Evolutionary conservation across 2,113 vertebrate genomes (phyloP), one percentile per base, ranked within the genome.

Genomic region (Onychostoma macrolepis): DNA sequence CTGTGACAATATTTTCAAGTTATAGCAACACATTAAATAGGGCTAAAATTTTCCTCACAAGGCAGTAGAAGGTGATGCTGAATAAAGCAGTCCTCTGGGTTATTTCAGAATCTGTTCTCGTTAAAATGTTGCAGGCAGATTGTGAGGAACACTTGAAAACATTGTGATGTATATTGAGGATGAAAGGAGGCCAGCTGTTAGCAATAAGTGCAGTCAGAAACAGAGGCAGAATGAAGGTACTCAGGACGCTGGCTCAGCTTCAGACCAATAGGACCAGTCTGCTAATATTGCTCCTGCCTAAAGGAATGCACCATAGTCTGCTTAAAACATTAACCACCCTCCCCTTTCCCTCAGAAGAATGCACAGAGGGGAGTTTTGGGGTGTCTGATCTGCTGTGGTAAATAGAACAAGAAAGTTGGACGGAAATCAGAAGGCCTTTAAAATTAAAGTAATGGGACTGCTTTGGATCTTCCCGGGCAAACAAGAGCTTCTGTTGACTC

Each of bases 321-420:
- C 82, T 91, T 76, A 93, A 94, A 89, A 71, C 90, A 92, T 94
- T 88, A 91, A 67, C 43, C 63, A 82, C 61, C 76, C 88, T 79
- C 71, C 69, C 78, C 81, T 80, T 67, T 80, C 90, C 80, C 82
- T 76, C 38, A 53, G 19, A 85, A 58, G 36, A 85, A 85, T 58
- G 45, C 50, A 85, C 36, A 28, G 33, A 63, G 38, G 72, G 36
- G 36, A 28, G 53, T 28, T 61, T 28, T 76, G 12, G 26, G 43
- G n/a, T 77, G 75, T 77, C 75, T 61, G 53, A 80, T 67, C n/a
- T 82, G 63, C 61, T 67, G 80, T 71, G 61, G 41, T 69, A 53
- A 83, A 83, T 12, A 63, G 36, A 43, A 61, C 2, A n/a, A 30
- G 5, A 83, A 67, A 0, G 10, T 48, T 71, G 11, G 28, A 50